Evolutionary conservation across 2,888 invertebrate species (phyloP).

Genomic region (Trissolcus brochymenae): DNA sequence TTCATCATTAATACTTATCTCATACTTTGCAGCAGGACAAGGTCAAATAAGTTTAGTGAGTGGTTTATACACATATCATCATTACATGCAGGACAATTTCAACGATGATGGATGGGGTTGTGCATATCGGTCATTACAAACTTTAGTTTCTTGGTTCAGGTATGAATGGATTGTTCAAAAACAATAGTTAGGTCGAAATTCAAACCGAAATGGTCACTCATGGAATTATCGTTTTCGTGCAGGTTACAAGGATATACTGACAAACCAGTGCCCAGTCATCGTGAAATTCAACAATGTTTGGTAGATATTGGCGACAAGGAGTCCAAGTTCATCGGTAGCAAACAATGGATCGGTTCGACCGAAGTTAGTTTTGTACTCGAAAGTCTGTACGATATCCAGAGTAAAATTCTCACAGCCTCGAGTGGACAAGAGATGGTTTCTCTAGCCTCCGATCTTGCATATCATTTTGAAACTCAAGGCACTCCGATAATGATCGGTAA

Average conservation of each 20-base stretch:
- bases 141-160: constrained; percentile 96
- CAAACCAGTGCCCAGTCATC: constrained; percentile 86
- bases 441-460: constrained; percentile 87
- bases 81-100: constrained; percentile 96
- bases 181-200: background rate
- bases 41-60: constrained; percentile 81
- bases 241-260: constrained; percentile 86
- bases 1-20: background rate
- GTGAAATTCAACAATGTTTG: constrained; percentile 94
- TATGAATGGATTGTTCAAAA: constrained; percentile 61
- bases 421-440: constrained; percentile 89
- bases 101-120: constrained; percentile 99
- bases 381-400: constrained; percentile 85
- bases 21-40: constrained; percentile 63
- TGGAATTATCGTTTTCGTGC: background rate
- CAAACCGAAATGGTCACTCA: background rate
- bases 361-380: constrained; percentile 96
- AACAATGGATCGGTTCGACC: constrained; percentile 98
- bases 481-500: constrained; percentile 98
- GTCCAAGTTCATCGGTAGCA: constrained; percentile 89
- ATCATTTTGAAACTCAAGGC: constrained; percentile 95
- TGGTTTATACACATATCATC: constrained; percentile 95
- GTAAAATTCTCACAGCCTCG: constrained; percentile 89
- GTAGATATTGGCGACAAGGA: constrained; percentile 97
- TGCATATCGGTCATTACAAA: constrained; percentile 98